Evolutionary conservation across 2,113 vertebrate species (phyloP).

Genomic region (Leptosomus discolor): DNA sequence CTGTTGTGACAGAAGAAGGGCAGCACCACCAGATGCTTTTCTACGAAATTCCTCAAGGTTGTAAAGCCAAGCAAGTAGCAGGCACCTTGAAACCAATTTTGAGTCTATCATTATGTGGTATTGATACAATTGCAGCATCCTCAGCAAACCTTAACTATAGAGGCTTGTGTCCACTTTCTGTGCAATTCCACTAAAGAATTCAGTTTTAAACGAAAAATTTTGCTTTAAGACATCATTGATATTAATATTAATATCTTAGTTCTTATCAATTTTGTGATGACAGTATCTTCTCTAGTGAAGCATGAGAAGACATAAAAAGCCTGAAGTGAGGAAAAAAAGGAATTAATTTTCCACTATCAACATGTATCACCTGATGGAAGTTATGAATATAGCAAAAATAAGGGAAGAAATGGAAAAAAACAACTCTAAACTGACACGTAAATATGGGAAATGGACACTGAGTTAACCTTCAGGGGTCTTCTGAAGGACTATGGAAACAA

Average conservation of each 20-base stretch:
- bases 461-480: background rate
- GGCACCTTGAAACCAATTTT: conserved; percentile 23
- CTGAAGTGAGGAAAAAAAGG: background rate
- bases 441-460: background rate
- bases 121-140: conserved; percentile 44
- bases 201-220: background rate
- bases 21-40: conserved; percentile 30
- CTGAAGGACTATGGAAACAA: background rate
- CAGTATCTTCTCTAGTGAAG: background rate
- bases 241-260: background rate
- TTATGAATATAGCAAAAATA: background rate
- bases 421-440: background rate
- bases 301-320: background rate
- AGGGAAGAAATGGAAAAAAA: background rate
- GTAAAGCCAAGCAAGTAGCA: conserved; percentile 40
- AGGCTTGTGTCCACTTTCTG: conserved; percentile 47
- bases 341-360: background rate
- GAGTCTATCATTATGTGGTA: conserved; percentile 1
- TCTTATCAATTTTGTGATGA: background rate
- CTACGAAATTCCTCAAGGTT: background rate
- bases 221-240: background rate
- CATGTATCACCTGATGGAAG: background rate
- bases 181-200: conserved; percentile 25
- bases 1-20: conserved; percentile 56
- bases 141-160: conserved; percentile 3